A percentile compares a stretch with the other conserved stretches of the same genome.
phyloP scores from a whole-genome alignment of 2,888 invertebrate genomes.

The Cyclophora punctaria region DNA sequence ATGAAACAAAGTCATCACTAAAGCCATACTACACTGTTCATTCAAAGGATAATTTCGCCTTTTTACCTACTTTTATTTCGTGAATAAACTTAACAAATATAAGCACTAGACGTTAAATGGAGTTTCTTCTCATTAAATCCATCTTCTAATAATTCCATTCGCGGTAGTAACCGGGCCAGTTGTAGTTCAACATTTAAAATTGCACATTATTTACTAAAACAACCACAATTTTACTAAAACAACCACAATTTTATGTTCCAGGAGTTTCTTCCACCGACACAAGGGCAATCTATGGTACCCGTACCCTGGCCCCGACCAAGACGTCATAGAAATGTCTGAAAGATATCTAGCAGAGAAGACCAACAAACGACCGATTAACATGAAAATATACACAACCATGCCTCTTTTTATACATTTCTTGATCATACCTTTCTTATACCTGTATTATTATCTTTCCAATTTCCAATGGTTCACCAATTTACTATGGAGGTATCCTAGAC shows the following conservation, averaged over 20 bases:
- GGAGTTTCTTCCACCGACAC: conserved; percentile 40
- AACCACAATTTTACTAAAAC: no score
- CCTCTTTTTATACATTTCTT: conserved; percentile 34
- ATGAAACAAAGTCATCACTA: no score
- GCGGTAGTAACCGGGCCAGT: no score
- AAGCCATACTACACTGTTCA: no score
- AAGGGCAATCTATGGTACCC: conserved; percentile 37
- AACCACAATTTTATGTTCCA: conserved; percentile 19
- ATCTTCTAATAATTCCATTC: no score
- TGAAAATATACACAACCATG: conserved; percentile 35
- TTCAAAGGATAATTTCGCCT: no score
- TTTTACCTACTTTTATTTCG: no score
- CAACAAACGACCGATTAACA: conserved; percentile 31
- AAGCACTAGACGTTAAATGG: no score
- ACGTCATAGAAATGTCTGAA: conserved; percentile 36
- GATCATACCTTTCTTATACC: conserved; percentile 30
- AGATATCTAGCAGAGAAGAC: conserved; percentile 29
- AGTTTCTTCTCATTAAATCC: no score
- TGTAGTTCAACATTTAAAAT: no score
- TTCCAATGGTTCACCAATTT: conserved; percentile 38
- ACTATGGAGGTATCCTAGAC: conserved; percentile 34
- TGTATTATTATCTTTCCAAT: conserved; percentile 34
- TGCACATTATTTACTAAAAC: no score
- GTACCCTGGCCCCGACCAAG: conserved; percentile 40
- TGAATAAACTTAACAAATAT: no score